Evolutionary conservation across 1,140 invertebrate species (phyloP).

Genomic region (Ganaspis sp.): DNA sequence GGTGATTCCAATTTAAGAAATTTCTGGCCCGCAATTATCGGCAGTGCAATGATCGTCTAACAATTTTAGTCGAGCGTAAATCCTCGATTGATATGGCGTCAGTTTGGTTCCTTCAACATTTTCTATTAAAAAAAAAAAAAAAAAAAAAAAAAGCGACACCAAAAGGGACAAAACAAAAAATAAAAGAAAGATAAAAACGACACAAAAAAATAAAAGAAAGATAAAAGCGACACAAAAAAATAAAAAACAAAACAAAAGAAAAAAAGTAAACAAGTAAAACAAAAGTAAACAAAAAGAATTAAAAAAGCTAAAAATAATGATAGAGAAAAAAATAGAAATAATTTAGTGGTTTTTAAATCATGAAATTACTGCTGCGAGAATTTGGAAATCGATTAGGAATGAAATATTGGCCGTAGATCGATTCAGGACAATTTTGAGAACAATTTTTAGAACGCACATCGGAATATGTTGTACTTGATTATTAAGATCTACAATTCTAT

Average conservation of each 20-base stretch:
- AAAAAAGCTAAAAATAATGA: no score
- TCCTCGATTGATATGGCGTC: not conserved
- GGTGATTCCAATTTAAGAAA: not conserved
- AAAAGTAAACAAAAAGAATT: no score
- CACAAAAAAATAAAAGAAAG: no score
- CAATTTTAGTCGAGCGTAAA: not conserved
- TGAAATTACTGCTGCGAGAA: not conserved
- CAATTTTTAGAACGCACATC: not conserved
- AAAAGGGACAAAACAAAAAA: no score
- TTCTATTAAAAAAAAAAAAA: not conserved
- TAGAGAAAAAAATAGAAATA: no score
- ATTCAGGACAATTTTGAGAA: not conserved
- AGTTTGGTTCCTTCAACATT: not conserved
- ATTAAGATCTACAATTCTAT: conserved; percentile 3
- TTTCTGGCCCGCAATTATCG: not conserved
- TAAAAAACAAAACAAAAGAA: no score
- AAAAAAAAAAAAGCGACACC: no score
- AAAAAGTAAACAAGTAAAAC: no score
- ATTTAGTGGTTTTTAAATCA: not conserved
- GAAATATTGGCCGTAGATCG: not conserved
- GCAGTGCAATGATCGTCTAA: conserved; percentile 3
- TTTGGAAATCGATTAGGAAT: not conserved
- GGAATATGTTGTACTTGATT: not conserved
- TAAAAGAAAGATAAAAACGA: no score
- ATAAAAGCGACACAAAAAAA: no score